Conservation (phyloP, 2,888 invertebrate genomes). For the Anthoptus insignis region DNA sequence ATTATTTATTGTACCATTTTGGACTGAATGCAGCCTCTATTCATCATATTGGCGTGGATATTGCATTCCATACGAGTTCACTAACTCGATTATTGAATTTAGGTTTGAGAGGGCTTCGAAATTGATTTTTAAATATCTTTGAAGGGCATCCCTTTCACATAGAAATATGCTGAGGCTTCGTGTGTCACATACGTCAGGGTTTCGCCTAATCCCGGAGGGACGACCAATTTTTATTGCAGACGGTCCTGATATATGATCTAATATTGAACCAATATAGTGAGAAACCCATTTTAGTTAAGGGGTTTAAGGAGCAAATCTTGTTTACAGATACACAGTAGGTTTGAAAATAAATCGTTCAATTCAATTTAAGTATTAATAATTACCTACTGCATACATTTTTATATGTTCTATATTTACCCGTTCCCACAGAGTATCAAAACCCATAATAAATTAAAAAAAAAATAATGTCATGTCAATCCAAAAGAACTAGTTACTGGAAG, state of each 20-base stretch:
- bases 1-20: conserved; percentile 68
- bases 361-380: too few species aligned
- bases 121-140: conserved; percentile 79
- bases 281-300: conserved; percentile 64
- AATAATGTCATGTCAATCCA: too few species aligned
- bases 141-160: conserved; percentile 66
- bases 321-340: too few species aligned
- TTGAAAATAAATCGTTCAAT: conserved; percentile 14
- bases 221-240: conserved; percentile 82
- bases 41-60: conserved; percentile 63
- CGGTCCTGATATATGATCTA: conserved; percentile 77
- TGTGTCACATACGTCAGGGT: conserved; percentile 83
- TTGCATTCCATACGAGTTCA: conserved; percentile 52
- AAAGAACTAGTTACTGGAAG: too few species aligned
- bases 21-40: conserved; percentile 42
- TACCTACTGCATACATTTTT: too few species aligned
- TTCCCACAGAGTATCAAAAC: too few species aligned
- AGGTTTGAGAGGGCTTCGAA: conserved; percentile 52
- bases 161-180: conserved; percentile 72
- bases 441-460: too few species aligned
- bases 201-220: conserved; percentile 81
- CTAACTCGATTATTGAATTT: conserved; percentile 44
- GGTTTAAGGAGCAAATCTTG: conserved; percentile 60
- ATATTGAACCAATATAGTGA: conserved; percentile 76
- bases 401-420: too few species aligned